Conservation (phyloP, 2,113 vertebrate genomes). For the Tachycineta bicolor region DNA sequence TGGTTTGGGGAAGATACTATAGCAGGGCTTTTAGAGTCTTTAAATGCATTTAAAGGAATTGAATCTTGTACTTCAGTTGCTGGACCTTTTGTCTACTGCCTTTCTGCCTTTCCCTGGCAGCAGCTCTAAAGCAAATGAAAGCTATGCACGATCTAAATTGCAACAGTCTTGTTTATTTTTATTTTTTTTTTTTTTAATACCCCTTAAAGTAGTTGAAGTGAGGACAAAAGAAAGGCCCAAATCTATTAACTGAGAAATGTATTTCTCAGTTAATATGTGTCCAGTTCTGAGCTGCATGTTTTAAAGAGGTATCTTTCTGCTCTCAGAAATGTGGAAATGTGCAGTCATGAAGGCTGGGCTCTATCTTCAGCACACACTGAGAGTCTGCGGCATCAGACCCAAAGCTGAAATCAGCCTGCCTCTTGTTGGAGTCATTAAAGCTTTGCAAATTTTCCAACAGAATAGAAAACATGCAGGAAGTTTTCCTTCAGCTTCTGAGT, state of each 20-base stretch:
- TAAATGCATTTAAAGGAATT: conserved; percentile 52
- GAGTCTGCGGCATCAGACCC: not conserved
- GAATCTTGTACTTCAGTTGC: not conserved
- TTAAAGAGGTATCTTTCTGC: not conserved
- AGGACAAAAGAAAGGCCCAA: not conserved
- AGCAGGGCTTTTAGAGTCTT: conserved; percentile 37
- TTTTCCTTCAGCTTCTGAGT: not conserved
- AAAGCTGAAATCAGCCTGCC: not conserved
- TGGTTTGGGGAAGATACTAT: conserved; percentile 52
- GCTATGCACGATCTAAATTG: not conserved
- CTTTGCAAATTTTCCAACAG: not conserved
- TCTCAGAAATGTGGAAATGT: rapidly evolving
- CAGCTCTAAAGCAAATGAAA: not conserved
- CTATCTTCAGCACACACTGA: rapidly evolving
- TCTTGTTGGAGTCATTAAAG: not conserved
- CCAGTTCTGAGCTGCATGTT: not conserved
- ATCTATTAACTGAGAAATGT: not conserved
- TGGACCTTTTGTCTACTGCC: conserved; percentile 2
- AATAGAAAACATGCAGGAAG: not conserved
- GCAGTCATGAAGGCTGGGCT: not conserved
- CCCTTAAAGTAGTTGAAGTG: not conserved
- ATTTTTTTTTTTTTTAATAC: too few species aligned
- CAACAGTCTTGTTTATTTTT: not conserved
- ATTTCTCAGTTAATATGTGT: not conserved
- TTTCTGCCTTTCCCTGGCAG: not conserved